Evolutionary conservation across 37 sponge, comb jelly and placozoan species (phyloP).

Genomic region (Geodia barretti): DNA sequence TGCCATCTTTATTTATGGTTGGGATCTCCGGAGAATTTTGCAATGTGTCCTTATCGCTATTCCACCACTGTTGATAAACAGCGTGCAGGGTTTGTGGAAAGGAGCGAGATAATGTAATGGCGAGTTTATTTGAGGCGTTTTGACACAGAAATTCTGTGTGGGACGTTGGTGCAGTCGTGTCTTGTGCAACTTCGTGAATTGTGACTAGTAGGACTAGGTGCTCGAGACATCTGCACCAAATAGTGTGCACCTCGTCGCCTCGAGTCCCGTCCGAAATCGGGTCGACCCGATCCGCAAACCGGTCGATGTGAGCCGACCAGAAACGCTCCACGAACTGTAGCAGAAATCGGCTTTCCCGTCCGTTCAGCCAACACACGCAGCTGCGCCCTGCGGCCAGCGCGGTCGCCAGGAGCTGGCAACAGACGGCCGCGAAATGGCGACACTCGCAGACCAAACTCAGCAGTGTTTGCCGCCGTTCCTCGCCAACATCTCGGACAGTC

Average conservation of each 20-base stretch:
- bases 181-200: too few relatives aligned
- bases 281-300: neutral
- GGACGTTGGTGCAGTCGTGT: neutral
- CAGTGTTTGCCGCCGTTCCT: neutral
- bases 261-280: too few relatives aligned
- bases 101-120: neutral
- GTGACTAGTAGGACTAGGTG: neutral
- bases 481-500: neutral
- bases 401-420: neutral
- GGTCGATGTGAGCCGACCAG: neutral
- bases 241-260: too few relatives aligned
- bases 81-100: neutral
- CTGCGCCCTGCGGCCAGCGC: neutral
- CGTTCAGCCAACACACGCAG: neutral
- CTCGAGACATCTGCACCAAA: neutral
- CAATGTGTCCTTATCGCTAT: neutral
- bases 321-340: neutral
- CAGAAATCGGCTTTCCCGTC: neutral
- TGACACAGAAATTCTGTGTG: neutral
- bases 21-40: neutral
- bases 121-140: neutral
- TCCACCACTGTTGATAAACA: neutral
- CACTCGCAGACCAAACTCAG: neutral
- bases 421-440: neutral
- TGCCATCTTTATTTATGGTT: neutral